Percentiles rank a stretch among this genome's conserved stretches.
phyloP scores from a whole-genome alignment of 2,797 vertebrate genomes.

The Astyanax mexicanus region DNA sequence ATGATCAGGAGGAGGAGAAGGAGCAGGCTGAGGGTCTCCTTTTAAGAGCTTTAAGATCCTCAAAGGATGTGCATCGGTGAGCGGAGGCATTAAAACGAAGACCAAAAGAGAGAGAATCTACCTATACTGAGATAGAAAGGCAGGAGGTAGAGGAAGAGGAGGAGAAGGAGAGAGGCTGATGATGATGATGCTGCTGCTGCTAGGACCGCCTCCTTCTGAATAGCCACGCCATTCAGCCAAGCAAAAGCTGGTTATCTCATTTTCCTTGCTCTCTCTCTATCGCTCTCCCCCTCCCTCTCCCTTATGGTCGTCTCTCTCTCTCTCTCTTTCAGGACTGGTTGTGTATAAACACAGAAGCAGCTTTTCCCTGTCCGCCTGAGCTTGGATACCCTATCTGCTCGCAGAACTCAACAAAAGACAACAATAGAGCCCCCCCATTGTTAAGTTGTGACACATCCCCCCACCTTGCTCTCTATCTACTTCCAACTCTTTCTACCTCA shows the following conservation, averaged over 20 bases:
- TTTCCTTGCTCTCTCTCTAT: conserved; percentile 45
- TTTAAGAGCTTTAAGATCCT: conserved; percentile 39
- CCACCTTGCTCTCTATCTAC: conserved; percentile 31
- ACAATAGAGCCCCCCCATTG: conserved; percentile 73
- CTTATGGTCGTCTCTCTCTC: conserved; percentile 62
- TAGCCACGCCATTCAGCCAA: conserved; percentile 35
- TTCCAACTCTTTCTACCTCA: conserved; percentile 22
- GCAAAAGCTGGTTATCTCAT: conserved; percentile 43
- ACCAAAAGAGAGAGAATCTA: conserved; percentile 31
- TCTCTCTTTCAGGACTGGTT: conserved; percentile 55
- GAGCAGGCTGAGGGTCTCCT: conserved; percentile 38
- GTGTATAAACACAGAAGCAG: conserved; percentile 78
- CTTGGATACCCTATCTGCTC: conserved; percentile 54
- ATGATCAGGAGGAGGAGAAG: conserved; percentile 45
- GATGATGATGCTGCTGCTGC: conserved; percentile 55
- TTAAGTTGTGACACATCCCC: conserved; percentile 45
- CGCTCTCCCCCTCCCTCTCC: conserved; percentile 51
- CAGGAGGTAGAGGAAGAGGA: too few species aligned
- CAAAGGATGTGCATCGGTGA: conserved; percentile 30
- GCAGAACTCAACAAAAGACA: conserved; percentile 62
- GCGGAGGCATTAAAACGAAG: conserved; percentile 27
- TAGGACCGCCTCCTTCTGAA: conserved; percentile 54
- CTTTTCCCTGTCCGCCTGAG: conserved; percentile 59
- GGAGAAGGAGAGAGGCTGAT: conserved; percentile 34
- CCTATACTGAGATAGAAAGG: conserved; percentile 12